Percentiles rank a stretch among this genome's conserved stretches.
phyloP scores from a whole-genome alignment of 2,797 vertebrate genomes.

The Sciaenops ocellatus region DNA sequence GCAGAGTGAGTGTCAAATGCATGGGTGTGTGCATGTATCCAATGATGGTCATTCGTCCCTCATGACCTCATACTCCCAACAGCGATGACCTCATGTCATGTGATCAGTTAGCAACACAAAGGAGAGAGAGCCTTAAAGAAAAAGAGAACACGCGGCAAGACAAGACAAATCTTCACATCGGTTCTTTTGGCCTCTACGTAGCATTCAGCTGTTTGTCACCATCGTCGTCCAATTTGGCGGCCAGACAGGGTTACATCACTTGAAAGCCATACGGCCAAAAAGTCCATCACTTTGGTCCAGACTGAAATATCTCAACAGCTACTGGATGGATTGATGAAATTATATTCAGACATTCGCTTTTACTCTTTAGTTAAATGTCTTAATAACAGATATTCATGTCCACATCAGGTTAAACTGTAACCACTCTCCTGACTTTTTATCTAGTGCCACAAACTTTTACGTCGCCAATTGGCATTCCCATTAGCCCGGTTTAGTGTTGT shows the following conservation, averaged over 20 bases:
- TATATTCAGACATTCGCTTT: no score
- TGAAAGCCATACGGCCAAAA: no score
- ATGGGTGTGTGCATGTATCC: conserved; percentile 49
- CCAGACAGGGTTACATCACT: no score
- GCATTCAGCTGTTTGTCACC: no score
- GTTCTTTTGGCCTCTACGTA: no score
- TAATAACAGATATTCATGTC: background rate
- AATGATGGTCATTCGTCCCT: conserved; percentile 37
- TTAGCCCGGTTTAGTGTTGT: no score
- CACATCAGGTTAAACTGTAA: background rate
- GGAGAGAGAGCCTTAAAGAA: background rate
- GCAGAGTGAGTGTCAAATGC: conserved; percentile 17
- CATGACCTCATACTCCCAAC: conserved; percentile 68
- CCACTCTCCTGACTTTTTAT: background rate
- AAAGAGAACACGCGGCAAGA: background rate
- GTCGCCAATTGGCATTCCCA: no score
- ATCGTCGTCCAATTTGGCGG: no score
- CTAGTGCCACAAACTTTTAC: no score
- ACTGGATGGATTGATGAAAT: background rate
- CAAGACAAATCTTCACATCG: no score
- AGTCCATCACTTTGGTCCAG: background rate
- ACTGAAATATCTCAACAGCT: background rate
- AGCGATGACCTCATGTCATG: conserved; percentile 72
- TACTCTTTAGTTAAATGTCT: no score
- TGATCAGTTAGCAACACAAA: conserved; percentile 28